A percentile compares a stretch with the other conserved stretches of the same genome.
These are phyloP conservation scores for Acanthopleura granulata DNA, from an alignment of 2,888 invertebrate genomes.

Conservation along the genomic window DNA sequence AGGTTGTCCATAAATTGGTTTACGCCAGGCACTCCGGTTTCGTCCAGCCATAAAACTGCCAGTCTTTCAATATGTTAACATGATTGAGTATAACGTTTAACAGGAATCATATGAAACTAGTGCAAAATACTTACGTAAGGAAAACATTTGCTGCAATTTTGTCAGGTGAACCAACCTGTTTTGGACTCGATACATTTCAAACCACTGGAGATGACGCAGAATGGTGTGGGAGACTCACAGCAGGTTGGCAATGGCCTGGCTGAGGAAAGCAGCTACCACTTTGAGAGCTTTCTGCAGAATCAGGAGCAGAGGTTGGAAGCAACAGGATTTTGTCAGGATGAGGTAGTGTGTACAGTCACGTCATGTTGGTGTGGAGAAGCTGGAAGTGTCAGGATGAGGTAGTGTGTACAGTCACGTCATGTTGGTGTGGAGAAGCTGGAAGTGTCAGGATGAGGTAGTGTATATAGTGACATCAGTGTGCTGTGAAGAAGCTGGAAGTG, in stretches of 20 bases:
- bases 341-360: no score
- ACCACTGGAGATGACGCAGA: neutral
- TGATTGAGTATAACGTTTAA: no score
- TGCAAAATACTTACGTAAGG: no score
- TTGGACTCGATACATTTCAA: neutral
- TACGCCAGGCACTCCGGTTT: neutral
- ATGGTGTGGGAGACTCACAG: neutral
- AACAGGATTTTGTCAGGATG: conserved; percentile 32
- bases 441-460: no score
- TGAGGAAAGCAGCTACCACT: conserved; percentile 28
- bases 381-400: no score
- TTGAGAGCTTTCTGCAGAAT: conserved; percentile 31
- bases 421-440: no score
- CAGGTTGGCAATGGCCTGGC: neutral
- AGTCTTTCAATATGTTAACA: neutral
- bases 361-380: no score
- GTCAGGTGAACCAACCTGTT: neutral
- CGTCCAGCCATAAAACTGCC: neutral
- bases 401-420: no score
- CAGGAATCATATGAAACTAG: no score
- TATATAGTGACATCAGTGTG: no score
- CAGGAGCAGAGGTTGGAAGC: conserved; percentile 43
- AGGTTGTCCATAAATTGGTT: no score
- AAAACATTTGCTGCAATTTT: neutral
- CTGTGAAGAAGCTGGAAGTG: no score